Evolutionary conservation across 1,140 invertebrate genomes (phyloP).

Genomic region (Bicyclus anynana): DNA sequence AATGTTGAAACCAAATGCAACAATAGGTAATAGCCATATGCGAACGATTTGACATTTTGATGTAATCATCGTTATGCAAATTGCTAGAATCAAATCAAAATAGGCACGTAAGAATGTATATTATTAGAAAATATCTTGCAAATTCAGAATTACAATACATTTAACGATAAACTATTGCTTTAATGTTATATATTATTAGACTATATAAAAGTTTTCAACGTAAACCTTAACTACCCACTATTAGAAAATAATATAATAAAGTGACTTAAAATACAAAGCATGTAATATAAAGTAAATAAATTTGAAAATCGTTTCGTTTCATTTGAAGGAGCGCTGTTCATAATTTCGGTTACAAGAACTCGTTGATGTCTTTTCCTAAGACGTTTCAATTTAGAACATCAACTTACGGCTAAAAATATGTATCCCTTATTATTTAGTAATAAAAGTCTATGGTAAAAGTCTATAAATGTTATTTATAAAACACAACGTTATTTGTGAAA

Average conservation of each 20-base stretch:
- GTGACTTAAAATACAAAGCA: no score
- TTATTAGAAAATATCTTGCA: not conserved
- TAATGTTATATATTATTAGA: no score
- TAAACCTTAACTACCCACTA: no score
- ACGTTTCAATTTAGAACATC: conserved; percentile 7
- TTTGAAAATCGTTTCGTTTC: not conserved
- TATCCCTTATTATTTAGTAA: not conserved
- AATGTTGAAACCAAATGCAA: not conserved
- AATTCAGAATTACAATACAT: not conserved
- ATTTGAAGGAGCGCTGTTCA: not conserved
- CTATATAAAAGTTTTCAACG: no score
- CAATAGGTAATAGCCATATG: not conserved
- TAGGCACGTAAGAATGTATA: not conserved
- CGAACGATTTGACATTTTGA: not conserved
- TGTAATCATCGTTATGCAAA: not conserved
- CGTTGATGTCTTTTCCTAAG: conserved; percentile 66
- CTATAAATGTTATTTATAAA: no score
- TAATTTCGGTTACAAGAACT: conserved; percentile 15
- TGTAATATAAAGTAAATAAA: not conserved
- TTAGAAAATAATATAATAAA: no score
- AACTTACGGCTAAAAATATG: not conserved
- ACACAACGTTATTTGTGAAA: not conserved
- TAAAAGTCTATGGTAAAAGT: no score
- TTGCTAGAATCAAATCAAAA: not conserved
- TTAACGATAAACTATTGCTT: not conserved